A percentile compares a stretch with the other conserved stretches of the same genome.
Conservation (phyloP, 2,797 vertebrate species). For the Cyprinodon diabolis region DNA sequence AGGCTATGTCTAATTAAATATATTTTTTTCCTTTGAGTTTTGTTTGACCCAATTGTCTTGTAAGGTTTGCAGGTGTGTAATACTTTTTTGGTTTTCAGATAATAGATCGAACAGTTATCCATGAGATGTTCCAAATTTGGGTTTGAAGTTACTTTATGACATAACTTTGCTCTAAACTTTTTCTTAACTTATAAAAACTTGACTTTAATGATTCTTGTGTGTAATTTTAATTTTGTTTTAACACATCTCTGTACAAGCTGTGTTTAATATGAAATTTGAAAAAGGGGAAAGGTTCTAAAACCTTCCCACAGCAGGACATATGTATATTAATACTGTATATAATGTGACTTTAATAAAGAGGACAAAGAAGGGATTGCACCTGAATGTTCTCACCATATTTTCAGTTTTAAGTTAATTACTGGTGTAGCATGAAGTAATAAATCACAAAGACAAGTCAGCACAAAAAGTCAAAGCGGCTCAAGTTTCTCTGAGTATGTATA, state of each 20-base stretch:
- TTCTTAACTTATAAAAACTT: neutral
- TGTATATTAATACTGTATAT: neutral
- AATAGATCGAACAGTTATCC: neutral
- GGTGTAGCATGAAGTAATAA: conserved; percentile 24
- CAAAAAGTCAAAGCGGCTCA: conserved; percentile 45
- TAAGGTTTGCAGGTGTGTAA: neutral
- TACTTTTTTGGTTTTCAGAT: neutral
- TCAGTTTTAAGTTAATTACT: conserved; percentile 39
- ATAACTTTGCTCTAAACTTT: neutral
- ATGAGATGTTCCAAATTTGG: neutral
- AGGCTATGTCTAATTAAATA: neutral
- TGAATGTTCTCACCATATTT: conserved; percentile 29
- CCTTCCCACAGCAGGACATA: neutral
- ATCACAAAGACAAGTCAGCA: conserved; percentile 40
- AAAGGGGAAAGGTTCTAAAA: neutral
- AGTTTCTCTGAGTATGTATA: conserved; percentile 38
- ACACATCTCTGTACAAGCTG: neutral
- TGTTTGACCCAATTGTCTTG: neutral
- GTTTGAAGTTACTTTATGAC: neutral
- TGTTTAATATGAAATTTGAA: neutral
- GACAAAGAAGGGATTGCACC: conserved; percentile 11
- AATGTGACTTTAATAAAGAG: neutral
- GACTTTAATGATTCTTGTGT: no score
- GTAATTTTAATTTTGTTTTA: no score
- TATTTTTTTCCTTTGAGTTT: neutral